Conservation (phyloP, 2,797 vertebrate genomes). For the Mallotus villosus region DNA sequence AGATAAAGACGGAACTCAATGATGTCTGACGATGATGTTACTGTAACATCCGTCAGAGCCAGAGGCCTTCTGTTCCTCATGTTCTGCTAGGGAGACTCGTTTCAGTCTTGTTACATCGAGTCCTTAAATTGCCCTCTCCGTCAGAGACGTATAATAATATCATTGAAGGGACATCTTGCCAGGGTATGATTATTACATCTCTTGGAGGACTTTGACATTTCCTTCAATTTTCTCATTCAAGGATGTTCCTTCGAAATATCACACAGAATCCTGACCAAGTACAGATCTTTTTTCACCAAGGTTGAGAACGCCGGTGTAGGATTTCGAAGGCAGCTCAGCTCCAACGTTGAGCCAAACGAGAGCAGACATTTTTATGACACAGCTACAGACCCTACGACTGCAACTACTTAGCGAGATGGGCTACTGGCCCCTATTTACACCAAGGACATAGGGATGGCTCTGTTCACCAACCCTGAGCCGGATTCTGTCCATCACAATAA, state of each 20-base stretch:
- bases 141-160: background rate
- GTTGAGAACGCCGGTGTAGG: background rate
- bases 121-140: background rate
- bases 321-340: slow-evolving; percentile 21
- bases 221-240: background rate
- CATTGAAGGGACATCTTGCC: background rate
- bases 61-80: background rate
- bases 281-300: background rate
- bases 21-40: background rate
- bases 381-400: slow-evolving; percentile 30
- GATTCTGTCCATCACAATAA: background rate
- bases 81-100: background rate
- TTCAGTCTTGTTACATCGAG: too few species aligned
- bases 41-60: background rate
- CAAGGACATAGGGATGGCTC: background rate
- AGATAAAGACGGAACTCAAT: background rate
- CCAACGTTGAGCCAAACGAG: slow-evolving; percentile 25
- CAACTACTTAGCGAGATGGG: slow-evolving; percentile 19
- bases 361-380: slow-evolving; percentile 48
- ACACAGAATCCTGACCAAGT: background rate
- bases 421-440: slow-evolving; percentile 18
- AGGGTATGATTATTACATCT: background rate
- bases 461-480: background rate
- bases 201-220: background rate
- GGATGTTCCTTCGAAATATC: background rate